phyloP scores from a whole-genome alignment of 2,888 invertebrate species.

The Dromius quadrimaculatus region DNA sequence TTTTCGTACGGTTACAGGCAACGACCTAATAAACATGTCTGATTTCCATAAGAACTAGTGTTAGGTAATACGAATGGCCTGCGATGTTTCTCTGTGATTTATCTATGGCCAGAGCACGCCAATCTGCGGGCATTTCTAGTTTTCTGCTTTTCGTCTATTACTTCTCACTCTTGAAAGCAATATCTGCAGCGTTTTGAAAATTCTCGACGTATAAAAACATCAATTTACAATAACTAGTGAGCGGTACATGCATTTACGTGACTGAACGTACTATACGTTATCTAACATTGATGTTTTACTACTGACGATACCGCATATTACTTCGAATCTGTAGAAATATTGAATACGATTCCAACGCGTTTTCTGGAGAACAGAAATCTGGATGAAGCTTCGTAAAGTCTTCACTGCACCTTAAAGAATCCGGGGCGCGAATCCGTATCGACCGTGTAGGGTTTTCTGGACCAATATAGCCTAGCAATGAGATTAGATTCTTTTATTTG shows the following conservation, averaged over 20 bases:
- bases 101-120: not conserved
- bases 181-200: constrained; percentile 6
- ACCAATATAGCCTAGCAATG: not conserved
- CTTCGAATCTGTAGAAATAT: not conserved
- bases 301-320: not conserved
- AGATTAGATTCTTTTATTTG: constrained; percentile 2
- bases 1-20: too few relatives aligned
- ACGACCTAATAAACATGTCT: too few relatives aligned
- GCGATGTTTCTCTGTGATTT: not conserved
- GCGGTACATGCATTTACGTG: constrained; percentile 9
- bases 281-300: constrained; percentile 1
- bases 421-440: not conserved
- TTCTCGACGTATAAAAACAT: constrained; percentile 7
- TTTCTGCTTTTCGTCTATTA: not conserved
- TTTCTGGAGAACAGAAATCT: not conserved
- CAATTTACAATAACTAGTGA: constrained; percentile 12
- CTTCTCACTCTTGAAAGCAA: not conserved
- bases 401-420: not conserved
- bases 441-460: not conserved
- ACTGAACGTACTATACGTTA: not conserved
- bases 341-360: not conserved
- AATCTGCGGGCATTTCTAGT: not conserved
- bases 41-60: too few relatives aligned
- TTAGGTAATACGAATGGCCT: too few relatives aligned
- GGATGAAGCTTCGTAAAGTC: not conserved